Percentiles rank a stretch among this genome's conserved stretches.
Conservation (phyloP, 2,888 invertebrate genomes). For the Rotaria socialis region DNA sequence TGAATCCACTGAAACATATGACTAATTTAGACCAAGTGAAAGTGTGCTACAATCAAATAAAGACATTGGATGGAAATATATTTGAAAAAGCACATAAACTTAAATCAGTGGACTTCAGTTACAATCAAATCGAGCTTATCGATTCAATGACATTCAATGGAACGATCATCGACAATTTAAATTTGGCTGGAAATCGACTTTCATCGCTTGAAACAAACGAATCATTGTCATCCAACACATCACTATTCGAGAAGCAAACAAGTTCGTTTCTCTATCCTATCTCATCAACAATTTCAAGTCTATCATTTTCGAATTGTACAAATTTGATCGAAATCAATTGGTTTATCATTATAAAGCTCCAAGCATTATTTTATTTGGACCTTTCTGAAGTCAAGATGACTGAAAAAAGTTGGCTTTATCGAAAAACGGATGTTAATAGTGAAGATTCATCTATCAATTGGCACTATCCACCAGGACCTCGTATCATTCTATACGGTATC, state of each 20-base stretch:
- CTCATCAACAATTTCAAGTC: neutral
- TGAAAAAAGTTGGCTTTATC: neutral
- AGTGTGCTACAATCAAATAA: neutral
- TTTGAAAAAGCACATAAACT: neutral
- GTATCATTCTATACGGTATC: neutral
- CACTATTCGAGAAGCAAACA: neutral
- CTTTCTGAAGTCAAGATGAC: neutral
- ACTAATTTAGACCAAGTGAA: neutral
- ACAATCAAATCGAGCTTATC: neutral
- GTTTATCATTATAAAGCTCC: neutral
- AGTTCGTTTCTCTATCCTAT: neutral
- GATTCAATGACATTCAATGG: neutral
- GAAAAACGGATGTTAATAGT: neutral
- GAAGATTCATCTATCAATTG: neutral
- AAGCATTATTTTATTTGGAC: neutral
- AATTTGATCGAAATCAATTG: neutral
- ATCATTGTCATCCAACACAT: neutral
- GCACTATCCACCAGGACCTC: neutral
- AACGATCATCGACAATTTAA: neutral
- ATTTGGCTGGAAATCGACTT: neutral
- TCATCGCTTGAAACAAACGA: neutral
- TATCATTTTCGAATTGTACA: neutral
- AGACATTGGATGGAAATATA: neutral
- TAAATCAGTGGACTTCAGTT: neutral
- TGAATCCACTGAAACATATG: neutral